Base-by-base conservation (phyloP, 2,797 vertebrate species). In the Ambastaia sidthimunki region DNA sequence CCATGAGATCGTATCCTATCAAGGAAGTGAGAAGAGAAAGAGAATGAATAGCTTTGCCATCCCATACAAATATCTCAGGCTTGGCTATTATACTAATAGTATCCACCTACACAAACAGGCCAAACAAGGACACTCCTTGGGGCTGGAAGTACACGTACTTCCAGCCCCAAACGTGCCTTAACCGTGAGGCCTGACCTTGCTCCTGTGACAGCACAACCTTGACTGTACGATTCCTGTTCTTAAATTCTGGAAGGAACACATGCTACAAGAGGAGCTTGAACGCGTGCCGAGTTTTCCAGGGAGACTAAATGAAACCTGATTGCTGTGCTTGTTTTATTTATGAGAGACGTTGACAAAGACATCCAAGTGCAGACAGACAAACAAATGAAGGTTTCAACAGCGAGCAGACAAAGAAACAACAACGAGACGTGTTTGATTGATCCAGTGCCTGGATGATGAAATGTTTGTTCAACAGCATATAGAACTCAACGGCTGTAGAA, bases 1-100 rank as follows among this genome's bases (percentile, higher is more conserved):
- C 95, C 95, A 96, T 0, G 95, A 95, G 87, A 96, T 95, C 12
- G 95, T 96, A 85, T 96, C 95, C 95, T 96, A 85, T 41, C 55
- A 67, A 25, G 57, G 34, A 72, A 44, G 71, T 47, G 21, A 74
- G 21, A 7, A 80, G 21, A 67, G 7, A 80, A 55, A 63, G 41
- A 1, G 2, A 62, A 25, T 68, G 62, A 76, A 31, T 47, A 25
- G 60, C 74, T 25, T 68, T 31, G 76, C 44, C 67, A 71, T 41
- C 21, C 47, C 69, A 69, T 63, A 73, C 69, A n/a, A 55, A 68
- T 11, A 9, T 67, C n/a, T 11, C 25, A 16, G 41, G 59, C 48
- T 55, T 2, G 3, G 31, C n/a, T 37, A 5, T 5, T n/a, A 68
- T 12, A 44, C 44, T 19, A 31, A 60, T 65, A 70, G 70, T 54